phyloP scores from a whole-genome alignment of 2,113 vertebrate genomes.

The Catagonus wagneri region DNA sequence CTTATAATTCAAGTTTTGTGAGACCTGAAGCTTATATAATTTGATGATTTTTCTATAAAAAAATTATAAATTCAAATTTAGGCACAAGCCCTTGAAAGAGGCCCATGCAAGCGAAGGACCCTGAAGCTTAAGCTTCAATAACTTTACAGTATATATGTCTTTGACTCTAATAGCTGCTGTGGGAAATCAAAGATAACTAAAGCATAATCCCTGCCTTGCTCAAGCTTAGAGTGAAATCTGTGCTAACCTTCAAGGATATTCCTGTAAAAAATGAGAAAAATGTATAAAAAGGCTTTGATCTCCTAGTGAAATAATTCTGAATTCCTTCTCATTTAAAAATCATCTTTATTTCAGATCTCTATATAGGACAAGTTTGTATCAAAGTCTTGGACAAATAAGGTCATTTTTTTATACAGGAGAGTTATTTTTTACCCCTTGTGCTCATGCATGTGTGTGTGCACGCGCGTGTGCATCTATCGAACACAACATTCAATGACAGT shows the following conservation, averaged over 20 bases:
- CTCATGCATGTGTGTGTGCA: background rate
- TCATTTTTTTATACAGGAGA: background rate
- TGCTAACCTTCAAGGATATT: background rate
- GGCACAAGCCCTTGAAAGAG: background rate
- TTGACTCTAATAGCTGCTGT: background rate
- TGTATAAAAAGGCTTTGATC: background rate
- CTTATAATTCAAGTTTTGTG: background rate
- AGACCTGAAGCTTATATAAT: background rate
- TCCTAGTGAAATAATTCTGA: background rate
- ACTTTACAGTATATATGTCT: background rate
- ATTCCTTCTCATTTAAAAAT: background rate
- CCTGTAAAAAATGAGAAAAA: background rate
- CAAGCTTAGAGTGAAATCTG: background rate
- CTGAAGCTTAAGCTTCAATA: background rate
- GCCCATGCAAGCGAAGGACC: background rate
- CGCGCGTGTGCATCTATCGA: accelerated
- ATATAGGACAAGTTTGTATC: background rate
- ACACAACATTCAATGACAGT: background rate
- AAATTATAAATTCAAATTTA: background rate
- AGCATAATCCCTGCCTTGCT: background rate
- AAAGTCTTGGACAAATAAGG: background rate
- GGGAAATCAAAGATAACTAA: background rate
- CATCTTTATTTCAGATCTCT: background rate
- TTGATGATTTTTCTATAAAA: background rate
- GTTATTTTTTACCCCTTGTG: background rate